Evolutionary conservation across 2,113 vertebrate species (phyloP).

Genomic region (Tachycineta bicolor): DNA sequence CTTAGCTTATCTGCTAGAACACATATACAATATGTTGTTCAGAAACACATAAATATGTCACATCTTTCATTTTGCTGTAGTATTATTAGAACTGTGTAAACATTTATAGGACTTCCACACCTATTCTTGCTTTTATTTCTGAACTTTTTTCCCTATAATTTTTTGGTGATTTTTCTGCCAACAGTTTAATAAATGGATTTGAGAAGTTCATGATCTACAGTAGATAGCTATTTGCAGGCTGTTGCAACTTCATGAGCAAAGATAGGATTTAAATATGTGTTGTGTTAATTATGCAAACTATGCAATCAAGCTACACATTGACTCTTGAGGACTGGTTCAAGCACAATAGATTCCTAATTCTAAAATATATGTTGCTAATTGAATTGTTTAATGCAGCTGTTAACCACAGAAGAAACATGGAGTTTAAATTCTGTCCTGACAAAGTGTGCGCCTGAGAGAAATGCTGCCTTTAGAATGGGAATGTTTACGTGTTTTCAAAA

Average conservation of each 20-base stretch:
- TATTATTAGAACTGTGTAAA: neutral
- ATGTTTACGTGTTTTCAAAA: neutral
- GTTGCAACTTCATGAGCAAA: neutral
- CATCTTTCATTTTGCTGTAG: neutral
- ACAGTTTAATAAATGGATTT: neutral
- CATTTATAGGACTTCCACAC: neutral
- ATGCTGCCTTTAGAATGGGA: neutral
- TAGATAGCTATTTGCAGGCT: neutral
- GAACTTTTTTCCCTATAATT: neutral
- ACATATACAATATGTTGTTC: rapidly evolving
- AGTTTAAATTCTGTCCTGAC: neutral
- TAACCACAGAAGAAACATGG: neutral
- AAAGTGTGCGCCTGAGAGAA: neutral
- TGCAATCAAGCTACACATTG: neutral
- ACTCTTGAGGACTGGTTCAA: neutral
- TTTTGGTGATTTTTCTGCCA: neutral
- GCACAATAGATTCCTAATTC: neutral
- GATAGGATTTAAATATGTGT: neutral
- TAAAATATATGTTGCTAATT: neutral
- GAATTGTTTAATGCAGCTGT: neutral
- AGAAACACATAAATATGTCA: neutral
- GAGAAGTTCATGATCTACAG: neutral
- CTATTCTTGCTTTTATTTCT: neutral
- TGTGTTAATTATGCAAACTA: neutral
- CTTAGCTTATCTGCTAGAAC: neutral